phyloP scores from a whole-genome alignment of 2,888 invertebrate species.

The Apotomis turbidana region DNA sequence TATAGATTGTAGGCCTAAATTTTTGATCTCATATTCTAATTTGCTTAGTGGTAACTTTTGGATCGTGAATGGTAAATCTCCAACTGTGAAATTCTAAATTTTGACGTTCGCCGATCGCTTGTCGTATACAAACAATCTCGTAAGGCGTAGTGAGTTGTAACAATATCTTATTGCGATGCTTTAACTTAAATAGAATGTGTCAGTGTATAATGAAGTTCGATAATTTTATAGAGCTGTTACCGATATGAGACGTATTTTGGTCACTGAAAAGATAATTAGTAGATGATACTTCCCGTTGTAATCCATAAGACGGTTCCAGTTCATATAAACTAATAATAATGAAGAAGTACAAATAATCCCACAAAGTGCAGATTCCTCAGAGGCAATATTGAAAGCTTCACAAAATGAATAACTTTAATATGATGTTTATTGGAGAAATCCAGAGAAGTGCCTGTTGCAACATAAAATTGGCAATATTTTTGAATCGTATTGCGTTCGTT shows the following conservation, averaged over 20 bases:
- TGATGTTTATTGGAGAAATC: slow-evolving; percentile 83
- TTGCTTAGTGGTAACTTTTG: slow-evolving; percentile 82
- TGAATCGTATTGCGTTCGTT: slow-evolving; percentile 75
- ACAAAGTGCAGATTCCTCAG: slow-evolving; percentile 71
- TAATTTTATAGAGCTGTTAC: slow-evolving; percentile 77
- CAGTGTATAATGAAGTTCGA: slow-evolving; percentile 75
- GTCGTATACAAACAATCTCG: slow-evolving; percentile 64
- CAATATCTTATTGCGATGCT: slow-evolving; percentile 84
- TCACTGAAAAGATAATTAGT: slow-evolving; percentile 65
- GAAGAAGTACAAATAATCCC: slow-evolving; percentile 73
- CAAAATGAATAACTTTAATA: slow-evolving; percentile 77
- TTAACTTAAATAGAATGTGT: slow-evolving; percentile 77
- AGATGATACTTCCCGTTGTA: slow-evolving; percentile 65
- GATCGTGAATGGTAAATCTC: slow-evolving; percentile 75
- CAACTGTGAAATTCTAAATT: slow-evolving; percentile 80
- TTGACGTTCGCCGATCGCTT: slow-evolving; percentile 72
- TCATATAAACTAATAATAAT: slow-evolving; percentile 69
- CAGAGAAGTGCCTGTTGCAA: slow-evolving; percentile 83
- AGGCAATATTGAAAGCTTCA: slow-evolving; percentile 77
- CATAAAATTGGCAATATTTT: slow-evolving; percentile 83
- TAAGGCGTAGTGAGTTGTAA: slow-evolving; percentile 79
- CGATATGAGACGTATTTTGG: slow-evolving; percentile 67
- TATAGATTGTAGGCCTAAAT: slow-evolving; percentile 82
- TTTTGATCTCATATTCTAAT: slow-evolving; percentile 84
- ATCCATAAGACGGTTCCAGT: slow-evolving; percentile 65